Conservation (phyloP, 2,888 invertebrate species). For the Cotesia congregata region DNA sequence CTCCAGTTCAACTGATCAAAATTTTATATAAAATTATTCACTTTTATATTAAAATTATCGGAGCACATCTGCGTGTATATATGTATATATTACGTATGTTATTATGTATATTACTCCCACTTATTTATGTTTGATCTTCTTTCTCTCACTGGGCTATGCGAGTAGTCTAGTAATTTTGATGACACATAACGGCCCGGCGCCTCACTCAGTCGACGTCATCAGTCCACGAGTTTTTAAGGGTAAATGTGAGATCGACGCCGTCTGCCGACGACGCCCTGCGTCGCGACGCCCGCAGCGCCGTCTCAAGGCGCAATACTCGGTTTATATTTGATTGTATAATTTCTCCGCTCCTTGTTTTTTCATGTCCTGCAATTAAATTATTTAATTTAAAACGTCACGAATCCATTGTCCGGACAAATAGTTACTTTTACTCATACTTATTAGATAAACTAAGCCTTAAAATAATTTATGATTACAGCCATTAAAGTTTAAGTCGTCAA, state of each 20-base stretch:
- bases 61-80: neutral
- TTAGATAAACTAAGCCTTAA: neutral
- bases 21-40: constrained; percentile 2
- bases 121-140: neutral
- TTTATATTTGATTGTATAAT: constrained; percentile 21
- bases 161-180: neutral
- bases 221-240: constrained; percentile 31
- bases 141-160: constrained; percentile 3
- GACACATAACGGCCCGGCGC: constrained; percentile 4
- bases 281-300: constrained; percentile 58
- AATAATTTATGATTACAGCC: neutral
- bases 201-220: constrained; percentile 18
- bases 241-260: constrained; percentile 43
- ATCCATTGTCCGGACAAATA: neutral
- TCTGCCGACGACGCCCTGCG: constrained; percentile 56
- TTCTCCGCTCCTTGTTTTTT: constrained; percentile 13
- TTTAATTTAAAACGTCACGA: neutral
- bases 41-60: too few relatives aligned
- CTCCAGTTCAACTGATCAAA: constrained; percentile 2
- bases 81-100: constrained; percentile 18
- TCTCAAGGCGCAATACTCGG: constrained; percentile 50
- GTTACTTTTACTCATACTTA: neutral
- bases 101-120: constrained; percentile 10
- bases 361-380: constrained; percentile 16
- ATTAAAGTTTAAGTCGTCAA: neutral